Conservation (phyloP, 2,113 vertebrate genomes). For the Tyrannus savana region DNA sequence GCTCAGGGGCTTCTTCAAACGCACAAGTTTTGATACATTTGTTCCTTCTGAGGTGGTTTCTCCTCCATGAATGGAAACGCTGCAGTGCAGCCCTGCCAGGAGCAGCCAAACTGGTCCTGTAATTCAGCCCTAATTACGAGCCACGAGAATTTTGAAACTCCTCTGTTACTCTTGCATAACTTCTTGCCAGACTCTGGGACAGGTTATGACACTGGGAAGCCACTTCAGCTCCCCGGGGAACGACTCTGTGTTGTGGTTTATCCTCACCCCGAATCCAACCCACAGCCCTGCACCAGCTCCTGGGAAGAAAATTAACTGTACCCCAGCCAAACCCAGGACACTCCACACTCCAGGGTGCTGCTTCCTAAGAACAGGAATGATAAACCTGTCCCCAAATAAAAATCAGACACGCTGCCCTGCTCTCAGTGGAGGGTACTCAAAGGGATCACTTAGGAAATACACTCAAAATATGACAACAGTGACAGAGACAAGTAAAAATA, state of each 20-base stretch:
- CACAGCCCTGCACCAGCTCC: not conserved
- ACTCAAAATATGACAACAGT: not conserved
- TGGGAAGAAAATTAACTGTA: not conserved
- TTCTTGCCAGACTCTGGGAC: not conserved
- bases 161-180: not conserved
- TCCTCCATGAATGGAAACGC: not conserved
- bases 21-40: not conserved
- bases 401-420: not conserved
- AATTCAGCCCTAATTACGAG: not conserved
- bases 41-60: not conserved
- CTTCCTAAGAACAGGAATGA: not conserved
- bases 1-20: not conserved
- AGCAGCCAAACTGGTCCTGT: not conserved
- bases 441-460: not conserved
- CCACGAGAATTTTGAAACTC: not conserved
- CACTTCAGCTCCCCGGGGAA: not conserved
- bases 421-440: rapidly evolving
- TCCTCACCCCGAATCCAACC: not conserved
- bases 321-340: no score
- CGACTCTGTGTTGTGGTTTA: not conserved
- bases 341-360: not conserved
- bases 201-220: not conserved
- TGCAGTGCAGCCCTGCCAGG: not conserved
- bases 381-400: not conserved
- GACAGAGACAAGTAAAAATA: not conserved